phyloP scores from a whole-genome alignment of 2,113 vertebrate species.

The Chionodraco myersi region DNA sequence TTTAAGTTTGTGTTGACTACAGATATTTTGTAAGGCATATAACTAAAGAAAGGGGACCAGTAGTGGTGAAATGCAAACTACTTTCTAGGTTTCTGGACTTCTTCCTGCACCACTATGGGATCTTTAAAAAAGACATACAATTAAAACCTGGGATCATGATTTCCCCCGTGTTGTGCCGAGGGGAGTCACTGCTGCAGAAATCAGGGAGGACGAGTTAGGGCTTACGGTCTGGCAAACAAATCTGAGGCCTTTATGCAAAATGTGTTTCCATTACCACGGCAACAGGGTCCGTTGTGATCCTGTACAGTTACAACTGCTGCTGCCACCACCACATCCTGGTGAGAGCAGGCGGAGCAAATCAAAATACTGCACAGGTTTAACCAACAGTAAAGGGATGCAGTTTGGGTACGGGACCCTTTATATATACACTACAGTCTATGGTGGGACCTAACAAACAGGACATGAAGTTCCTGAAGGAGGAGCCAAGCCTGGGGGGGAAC shows the following conservation, averaged over 20 bases:
- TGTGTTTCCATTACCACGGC: conserved; percentile 64
- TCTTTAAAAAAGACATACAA: too few relatives aligned
- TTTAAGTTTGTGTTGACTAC: too few relatives aligned
- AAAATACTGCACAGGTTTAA: conserved; percentile 75
- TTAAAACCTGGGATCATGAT: background rate
- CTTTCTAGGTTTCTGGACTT: too few relatives aligned
- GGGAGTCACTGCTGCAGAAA: conserved; percentile 59
- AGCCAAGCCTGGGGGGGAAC: conserved; percentile 58
- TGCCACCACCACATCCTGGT: conserved; percentile 59
- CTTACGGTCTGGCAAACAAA: conserved; percentile 83
- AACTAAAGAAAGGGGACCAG: too few relatives aligned
- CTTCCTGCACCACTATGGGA: too few relatives aligned
- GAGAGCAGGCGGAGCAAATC: conserved; percentile 73
- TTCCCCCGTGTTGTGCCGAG: background rate
- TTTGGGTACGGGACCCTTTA: too few relatives aligned
- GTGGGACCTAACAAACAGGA: conserved; percentile 76
- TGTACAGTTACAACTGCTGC: conserved; percentile 73
- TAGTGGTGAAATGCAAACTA: too few relatives aligned
- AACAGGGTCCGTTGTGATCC: conserved; percentile 60
- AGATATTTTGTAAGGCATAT: too few relatives aligned
- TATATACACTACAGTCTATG: too few relatives aligned
- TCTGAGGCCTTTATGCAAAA: conserved; percentile 86
- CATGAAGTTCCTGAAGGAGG: conserved; percentile 65
- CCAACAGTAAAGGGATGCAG: conserved; percentile 40
- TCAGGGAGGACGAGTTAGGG: conserved; percentile 67